Evolutionary conservation across 2,797 vertebrate genomes (phyloP), one percentile per base, ranked within the genome.

Genomic region (Melopsittacus undulatus): DNA sequence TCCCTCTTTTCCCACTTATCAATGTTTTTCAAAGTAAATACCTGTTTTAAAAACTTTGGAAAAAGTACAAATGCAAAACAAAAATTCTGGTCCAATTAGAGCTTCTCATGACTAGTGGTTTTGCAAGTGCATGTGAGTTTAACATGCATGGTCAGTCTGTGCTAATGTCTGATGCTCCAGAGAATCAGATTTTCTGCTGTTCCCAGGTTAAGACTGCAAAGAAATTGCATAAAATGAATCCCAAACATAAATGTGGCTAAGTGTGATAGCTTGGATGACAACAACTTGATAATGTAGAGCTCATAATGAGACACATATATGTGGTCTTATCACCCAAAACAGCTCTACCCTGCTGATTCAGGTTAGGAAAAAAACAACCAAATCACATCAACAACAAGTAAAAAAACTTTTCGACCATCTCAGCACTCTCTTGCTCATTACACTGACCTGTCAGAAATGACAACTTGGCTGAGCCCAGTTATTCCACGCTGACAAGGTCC

Each of bases 361-460:
- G 94, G 95, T 91, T 67, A 97, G 97, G 96, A 88, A 87, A 69
- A 73, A 75, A 0, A 6, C n/a, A 61, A 40, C 21, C n/a, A 27
- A 11, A 0, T 9, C 38, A 76, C 40, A 80, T 34, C 72, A 64
- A 83, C 72, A 83, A 80, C 36, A 83, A 90, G 46, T 64, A 11
- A 67, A 56, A 61, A 86, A 96, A 89, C 87, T 96, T 97, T 98
- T 97, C 5, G 38, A 96, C 97, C 97, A 93, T 97, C 96, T 98
- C 97, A 98, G 97, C 75, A 8, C 89, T 98, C 97, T 97, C 95
- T 95, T 97, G 96, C 97, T 98, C 97, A 97, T 98, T 98, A 98
- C 96, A 97, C 88, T 24, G 4, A 97, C 96, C 96, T 98, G 98
- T 98, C 98, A 98, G 95, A 98, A 98, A 97, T 98, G 98, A 98